A percentile compares a stretch with the other conserved stretches of the same genome.
Conservation (phyloP, 2,113 vertebrate genomes). For the Lonchura striata region DNA sequence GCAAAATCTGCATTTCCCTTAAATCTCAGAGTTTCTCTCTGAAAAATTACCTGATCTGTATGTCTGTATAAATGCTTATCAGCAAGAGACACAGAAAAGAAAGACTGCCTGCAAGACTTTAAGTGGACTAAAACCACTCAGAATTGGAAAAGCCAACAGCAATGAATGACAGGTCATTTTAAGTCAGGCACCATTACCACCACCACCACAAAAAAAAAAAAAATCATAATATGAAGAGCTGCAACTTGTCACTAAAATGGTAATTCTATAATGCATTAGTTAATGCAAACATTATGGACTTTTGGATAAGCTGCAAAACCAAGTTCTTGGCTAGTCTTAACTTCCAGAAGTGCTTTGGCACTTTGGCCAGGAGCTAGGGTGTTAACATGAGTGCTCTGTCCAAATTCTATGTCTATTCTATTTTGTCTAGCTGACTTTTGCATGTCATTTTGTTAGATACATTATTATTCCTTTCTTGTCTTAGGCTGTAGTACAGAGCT, state of each 20-base stretch:
- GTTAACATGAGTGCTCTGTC: background rate
- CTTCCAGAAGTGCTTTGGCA: background rate
- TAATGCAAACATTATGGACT: background rate
- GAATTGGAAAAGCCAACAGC: background rate
- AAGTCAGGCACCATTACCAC: background rate
- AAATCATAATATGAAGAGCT: background rate
- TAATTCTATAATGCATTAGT: background rate
- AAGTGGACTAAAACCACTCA: background rate
- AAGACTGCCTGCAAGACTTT: background rate
- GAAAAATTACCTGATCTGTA: background rate
- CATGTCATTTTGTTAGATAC: background rate
- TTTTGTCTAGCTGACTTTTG: slow-evolving; percentile 13
- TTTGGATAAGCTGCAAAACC: slow-evolving; percentile 10
- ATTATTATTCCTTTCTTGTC: slow-evolving; percentile 1
- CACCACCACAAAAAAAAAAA: background rate
- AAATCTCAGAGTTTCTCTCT: background rate
- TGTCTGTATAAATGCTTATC: background rate
- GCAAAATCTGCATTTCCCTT: slow-evolving; percentile 3
- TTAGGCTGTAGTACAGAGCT: background rate
- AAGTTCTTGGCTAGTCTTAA: background rate
- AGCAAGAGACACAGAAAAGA: background rate
- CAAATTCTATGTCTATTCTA: background rate
- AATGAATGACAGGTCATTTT: background rate
- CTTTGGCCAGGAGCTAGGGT: background rate
- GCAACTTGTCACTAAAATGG: background rate